Conservation (phyloP, 2,113 vertebrate species). For the Rhegmatorhina hoffmannsi region DNA sequence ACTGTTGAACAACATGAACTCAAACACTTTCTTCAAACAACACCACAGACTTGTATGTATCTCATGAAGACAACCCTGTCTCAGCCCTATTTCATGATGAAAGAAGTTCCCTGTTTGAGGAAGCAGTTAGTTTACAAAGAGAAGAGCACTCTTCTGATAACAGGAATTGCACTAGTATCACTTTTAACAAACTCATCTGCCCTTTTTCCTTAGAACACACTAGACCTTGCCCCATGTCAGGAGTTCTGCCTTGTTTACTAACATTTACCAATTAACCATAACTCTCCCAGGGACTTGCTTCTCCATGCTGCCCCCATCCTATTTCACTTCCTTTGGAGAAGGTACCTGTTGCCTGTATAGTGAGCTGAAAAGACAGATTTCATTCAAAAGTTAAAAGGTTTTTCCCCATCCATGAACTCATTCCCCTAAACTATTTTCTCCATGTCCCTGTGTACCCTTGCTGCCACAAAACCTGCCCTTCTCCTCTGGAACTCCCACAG, state of each 20-base stretch:
- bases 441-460: neutral
- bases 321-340: neutral
- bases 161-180: neutral
- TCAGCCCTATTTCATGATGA: neutral
- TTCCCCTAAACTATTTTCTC: neutral
- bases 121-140: slow-evolving; percentile 29
- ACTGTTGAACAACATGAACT: neutral
- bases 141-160: neutral
- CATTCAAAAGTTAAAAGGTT: neutral
- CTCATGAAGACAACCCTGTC: neutral
- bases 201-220: neutral
- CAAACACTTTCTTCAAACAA: neutral
- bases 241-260: neutral
- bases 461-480: neutral
- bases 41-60: neutral
- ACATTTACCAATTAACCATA: neutral
- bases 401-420: neutral
- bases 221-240: neutral
- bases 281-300: neutral
- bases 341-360: neutral
- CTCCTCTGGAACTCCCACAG: neutral
- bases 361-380: neutral
- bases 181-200: neutral
- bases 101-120: neutral
- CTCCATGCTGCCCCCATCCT: neutral